phyloP scores from a whole-genome alignment of 2,888 invertebrate genomes.

The Ephialtes manifestator region DNA sequence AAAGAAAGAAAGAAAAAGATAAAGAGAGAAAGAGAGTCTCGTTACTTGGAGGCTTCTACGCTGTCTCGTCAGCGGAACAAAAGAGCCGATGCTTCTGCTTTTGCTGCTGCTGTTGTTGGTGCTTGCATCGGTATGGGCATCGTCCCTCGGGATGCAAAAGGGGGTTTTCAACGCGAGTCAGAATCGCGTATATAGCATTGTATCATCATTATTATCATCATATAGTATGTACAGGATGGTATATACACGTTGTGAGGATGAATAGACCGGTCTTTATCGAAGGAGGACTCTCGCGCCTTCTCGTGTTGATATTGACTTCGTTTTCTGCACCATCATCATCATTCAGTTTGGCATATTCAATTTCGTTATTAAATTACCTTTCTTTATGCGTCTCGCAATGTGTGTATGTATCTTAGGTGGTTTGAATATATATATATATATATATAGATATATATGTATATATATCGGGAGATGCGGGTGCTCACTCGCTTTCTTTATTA shows the following conservation, averaged over 20 bases:
- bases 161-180: conserved; percentile 47
- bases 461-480: conserved; percentile 11
- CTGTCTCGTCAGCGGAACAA: conserved; percentile 64
- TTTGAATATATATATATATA: neutral
- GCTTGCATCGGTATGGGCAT: conserved; percentile 19
- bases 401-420: conserved; percentile 47
- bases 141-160: conserved; percentile 14
- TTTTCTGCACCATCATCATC: conserved; percentile 72
- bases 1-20: conserved; percentile 3
- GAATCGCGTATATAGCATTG: conserved; percentile 37
- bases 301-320: conserved; percentile 62
- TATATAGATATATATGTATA: neutral
- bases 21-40: conserved; percentile 44
- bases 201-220: conserved; percentile 57
- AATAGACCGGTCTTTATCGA: conserved; percentile 68
- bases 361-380: conserved; percentile 73
- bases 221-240: conserved; percentile 34
- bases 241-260: conserved; percentile 55
- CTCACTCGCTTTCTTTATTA: neutral
- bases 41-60: conserved; percentile 59
- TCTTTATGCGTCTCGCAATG: conserved; percentile 71
- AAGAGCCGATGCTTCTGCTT: conserved; percentile 66
- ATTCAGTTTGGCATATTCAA: conserved; percentile 72
- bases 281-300: conserved; percentile 58
- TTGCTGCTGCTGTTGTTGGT: conserved; percentile 50